Evolutionary conservation across 2,113 vertebrate genomes (phyloP).

Genomic region (Saguinus midas): DNA sequence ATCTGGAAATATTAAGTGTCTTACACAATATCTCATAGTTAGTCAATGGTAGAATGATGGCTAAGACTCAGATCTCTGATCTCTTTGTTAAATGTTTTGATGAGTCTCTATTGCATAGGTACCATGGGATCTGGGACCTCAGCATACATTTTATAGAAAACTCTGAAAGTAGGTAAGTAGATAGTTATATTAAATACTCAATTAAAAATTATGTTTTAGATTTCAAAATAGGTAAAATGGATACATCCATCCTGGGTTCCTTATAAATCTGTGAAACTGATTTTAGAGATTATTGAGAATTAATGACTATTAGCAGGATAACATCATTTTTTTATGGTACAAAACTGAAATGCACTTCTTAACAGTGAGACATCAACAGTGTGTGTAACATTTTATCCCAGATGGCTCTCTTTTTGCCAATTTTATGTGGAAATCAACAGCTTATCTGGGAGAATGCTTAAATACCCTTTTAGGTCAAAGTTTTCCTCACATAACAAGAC

Average conservation of each 20-base stretch:
- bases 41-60: neutral
- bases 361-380: neutral
- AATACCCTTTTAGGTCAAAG: slow-evolving; percentile 40
- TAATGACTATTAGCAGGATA: neutral
- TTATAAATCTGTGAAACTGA: neutral
- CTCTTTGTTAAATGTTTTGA: neutral
- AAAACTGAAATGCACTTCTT: neutral
- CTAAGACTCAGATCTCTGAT: neutral
- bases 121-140: neutral
- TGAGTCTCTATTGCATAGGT: neutral
- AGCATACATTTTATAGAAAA: neutral
- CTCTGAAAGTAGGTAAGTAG: neutral
- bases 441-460: slow-evolving; percentile 55
- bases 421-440: slow-evolving; percentile 58
- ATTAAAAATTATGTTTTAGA: neutral
- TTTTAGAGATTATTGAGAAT: slow-evolving; percentile 10
- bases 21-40: neutral
- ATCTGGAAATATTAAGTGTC: neutral
- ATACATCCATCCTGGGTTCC: neutral
- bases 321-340: neutral
- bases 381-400: slow-evolving; percentile 55
- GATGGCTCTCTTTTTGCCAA: slow-evolving; percentile 60
- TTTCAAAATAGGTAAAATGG: slow-evolving; percentile 34
- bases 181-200: neutral
- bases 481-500: slow-evolving; percentile 17